A percentile compares a stretch with the other conserved stretches of the same genome.
phyloP scores from a whole-genome alignment of 2,797 vertebrate species.

The Avahi laniger region DNA sequence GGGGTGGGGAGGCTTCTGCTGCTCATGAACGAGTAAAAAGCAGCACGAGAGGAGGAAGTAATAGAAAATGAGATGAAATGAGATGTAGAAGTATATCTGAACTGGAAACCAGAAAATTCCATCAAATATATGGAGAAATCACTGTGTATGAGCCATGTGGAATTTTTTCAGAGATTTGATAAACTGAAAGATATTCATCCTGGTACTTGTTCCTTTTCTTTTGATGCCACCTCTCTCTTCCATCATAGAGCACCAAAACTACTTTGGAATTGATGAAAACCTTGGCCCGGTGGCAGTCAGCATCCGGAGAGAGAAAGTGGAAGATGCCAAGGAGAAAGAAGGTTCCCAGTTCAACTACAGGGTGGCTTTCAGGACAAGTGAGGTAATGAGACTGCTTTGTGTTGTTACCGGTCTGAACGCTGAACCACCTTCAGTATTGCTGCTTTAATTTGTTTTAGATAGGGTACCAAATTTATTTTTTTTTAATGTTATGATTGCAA shows the following conservation, averaged over 20 bases:
- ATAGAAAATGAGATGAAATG: not conserved
- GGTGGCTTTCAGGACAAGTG: constrained; percentile 96
- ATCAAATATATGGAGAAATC: accelerated
- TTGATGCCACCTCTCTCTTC: not conserved
- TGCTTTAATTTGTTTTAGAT: not conserved
- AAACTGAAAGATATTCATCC: not conserved
- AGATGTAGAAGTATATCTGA: not conserved
- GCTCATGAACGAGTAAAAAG: not conserved
- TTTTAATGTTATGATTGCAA: not conserved
- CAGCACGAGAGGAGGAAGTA: not conserved
- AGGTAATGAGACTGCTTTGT: constrained; percentile 86
- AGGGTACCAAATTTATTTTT: not conserved
- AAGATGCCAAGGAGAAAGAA: constrained; percentile 95
- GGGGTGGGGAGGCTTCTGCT: not conserved
- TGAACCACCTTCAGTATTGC: accelerated
- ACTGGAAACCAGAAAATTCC: not conserved
- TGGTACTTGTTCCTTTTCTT: constrained; percentile 23
- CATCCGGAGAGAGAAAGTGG: constrained; percentile 94
- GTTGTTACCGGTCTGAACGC: not conserved
- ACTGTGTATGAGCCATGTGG: accelerated
- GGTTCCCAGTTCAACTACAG: constrained; percentile 95
- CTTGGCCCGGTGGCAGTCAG: constrained; percentile 97
- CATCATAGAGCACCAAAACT: constrained; percentile 94
- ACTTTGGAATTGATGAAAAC: constrained; percentile 96
- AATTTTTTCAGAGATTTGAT: not conserved